Evolutionary conservation across 2,113 vertebrate species (phyloP).

Genomic region (Bettongia penicillata): DNA sequence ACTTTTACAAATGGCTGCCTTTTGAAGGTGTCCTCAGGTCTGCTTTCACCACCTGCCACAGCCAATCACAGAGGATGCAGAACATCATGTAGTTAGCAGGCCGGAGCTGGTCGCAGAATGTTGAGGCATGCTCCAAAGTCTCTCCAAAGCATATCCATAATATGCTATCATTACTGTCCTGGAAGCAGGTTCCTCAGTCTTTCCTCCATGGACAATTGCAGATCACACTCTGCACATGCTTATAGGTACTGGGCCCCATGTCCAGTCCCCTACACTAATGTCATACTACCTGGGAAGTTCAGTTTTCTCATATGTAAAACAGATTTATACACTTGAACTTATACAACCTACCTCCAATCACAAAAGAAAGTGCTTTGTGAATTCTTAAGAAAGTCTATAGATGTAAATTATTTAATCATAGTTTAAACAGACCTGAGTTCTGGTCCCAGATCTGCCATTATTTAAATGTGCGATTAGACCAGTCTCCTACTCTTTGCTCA

Average conservation of each 20-base stretch:
- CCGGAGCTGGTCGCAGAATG: not conserved
- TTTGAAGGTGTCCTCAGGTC: not conserved
- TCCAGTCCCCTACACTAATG: not conserved
- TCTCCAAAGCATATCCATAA: not conserved
- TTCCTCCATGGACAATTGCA: no score
- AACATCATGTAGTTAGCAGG: not conserved
- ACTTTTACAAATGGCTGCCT: not conserved
- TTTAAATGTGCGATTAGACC: not conserved
- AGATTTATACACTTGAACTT: not conserved
- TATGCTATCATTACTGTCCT: no score
- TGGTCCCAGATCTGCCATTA: not conserved
- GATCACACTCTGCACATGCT: no score
- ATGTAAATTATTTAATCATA: not conserved
- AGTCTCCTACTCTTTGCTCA: not conserved
- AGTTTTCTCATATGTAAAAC: not conserved
- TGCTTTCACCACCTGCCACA: not conserved
- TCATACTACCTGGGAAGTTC: not conserved
- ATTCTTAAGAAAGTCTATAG: not conserved
- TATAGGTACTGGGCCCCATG: not conserved
- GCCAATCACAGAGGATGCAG: not conserved
- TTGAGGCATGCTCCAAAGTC: not conserved
- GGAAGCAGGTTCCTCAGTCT: no score
- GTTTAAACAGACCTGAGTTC: not conserved
- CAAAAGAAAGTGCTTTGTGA: not conserved
- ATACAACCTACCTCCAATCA: not conserved